Base-by-base conservation (phyloP, 2,113 vertebrate species). In the Hydrolagus affinis region DNA sequence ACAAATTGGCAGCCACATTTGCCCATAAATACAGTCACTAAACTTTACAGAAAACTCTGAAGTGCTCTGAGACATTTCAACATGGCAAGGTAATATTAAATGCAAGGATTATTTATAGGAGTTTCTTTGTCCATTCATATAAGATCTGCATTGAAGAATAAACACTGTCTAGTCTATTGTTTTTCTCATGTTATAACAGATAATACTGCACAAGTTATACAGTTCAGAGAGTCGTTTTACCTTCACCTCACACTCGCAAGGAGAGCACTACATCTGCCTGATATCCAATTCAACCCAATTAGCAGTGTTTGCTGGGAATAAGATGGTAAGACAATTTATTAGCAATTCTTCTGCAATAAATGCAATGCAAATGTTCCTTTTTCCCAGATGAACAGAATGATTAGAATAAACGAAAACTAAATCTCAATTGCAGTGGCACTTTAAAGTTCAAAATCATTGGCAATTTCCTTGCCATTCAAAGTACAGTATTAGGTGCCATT, bases 261-360 rank as follows among this genome's bases (percentile, higher is more conserved):
- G 95, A 6, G 94, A 95, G 57, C 95, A 98, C 86, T 86, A 89
- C 59, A 91, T 99, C 9, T 98, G 97, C 88, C 91, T 97, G 86
- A 90, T 95, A 86, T 97, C 95, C 86, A 97, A 98, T 88, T 96
- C 93, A 9, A 97, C 96, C 0, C 91, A 90, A 86, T 92, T 97
- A 69, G 86, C 95, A 1, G 92, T 95, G 8, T 94, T 93, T 70
- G 93, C 92, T 85, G 92, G 89, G 85, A 95, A 94, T 28, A 93
- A 86, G 88, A 88, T 97, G 95, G 96, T 98, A 89, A 91, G 96
- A 19, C 0, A 21, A 3, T 75, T 17, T 21, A 21, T n/a, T 11
- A 57, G n/a, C 17, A 75, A 9, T 72, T 8, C 70, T 28, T 72
- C 44, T 44, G 44, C 1, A 1, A 1, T 11, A 72, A 11, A 28